Base-by-base conservation (phyloP, 2,797 vertebrate species). In the Galago senegalensis region DNA sequence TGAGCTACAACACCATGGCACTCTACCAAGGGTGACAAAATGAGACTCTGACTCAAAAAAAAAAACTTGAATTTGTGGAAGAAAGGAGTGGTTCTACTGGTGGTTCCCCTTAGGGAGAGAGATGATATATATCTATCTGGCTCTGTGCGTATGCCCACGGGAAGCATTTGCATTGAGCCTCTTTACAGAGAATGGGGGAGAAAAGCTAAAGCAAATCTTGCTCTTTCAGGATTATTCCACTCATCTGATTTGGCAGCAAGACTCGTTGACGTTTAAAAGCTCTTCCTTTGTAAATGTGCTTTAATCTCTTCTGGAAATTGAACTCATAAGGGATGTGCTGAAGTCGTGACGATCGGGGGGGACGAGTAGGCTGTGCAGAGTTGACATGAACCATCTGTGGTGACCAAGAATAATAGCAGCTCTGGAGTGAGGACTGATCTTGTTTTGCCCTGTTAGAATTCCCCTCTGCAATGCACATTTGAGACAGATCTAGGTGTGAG, bases 261-360 rank as follows among this genome's bases (percentile, higher is more conserved):
- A 94, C 91, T 94, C 61, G 96, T 89, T 92, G 94, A 90, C 95
- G 83, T 97, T 96, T 88, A 43, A 11, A 83, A 87, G 60, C 91
- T 96, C 87, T 97, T 63, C 82, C 23, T 95, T 95, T 84, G 86
- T 89, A 76, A 97, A 88, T 75, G 82, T 89, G 95, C 95, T 96
- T 97, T 93, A 89, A 37, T 93, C 95, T 96, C 93, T 97, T 89
- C 58, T 79, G 96, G 96, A 95, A 96, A 79, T 21, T 63, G 93
- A 93, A 81, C 94, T 27, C 25, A 1, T 21, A 20, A 31, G 29
- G 56, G 60, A 3, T 27, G 40, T 2, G 0, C 8, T 6, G 7
- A 14, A 31, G 40, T 2, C 17, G 0, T 1, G 3, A 20, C 16
- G 21, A 12, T 16, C 94, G 40, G 89, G 0, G 9, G 5, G 60